Conservation (phyloP, 2,113 vertebrate genomes). For the Boulengeromyrus knoepffleri region DNA sequence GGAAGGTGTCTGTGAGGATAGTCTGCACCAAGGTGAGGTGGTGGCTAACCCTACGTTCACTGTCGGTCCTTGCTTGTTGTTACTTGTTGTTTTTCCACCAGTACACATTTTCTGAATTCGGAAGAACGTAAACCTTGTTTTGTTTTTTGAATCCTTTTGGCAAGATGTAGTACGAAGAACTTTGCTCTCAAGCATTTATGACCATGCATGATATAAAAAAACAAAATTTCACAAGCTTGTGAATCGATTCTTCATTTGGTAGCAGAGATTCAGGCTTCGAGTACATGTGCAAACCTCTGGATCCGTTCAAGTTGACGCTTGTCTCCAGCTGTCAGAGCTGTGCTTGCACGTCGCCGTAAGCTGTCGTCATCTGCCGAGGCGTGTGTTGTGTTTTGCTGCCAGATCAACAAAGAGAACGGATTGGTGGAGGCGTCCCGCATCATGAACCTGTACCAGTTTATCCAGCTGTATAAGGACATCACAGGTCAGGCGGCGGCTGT, state of each 20-base stretch:
- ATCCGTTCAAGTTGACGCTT: not conserved
- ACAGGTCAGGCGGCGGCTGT: slow-evolving; percentile 84
- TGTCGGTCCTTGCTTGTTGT: not conserved
- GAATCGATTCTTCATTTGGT: not conserved
- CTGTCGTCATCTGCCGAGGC: not conserved
- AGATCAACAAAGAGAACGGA: slow-evolving; percentile 92
- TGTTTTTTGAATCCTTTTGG: not conserved
- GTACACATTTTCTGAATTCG: not conserved
- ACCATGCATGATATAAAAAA: not conserved
- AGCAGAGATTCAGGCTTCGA: not conserved
- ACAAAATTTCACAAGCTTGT: not conserved
- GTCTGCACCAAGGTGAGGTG: slow-evolving; percentile 90
- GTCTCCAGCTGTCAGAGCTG: not conserved
- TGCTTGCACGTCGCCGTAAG: not conserved
- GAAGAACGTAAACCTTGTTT: no score
- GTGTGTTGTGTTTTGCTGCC: not conserved
- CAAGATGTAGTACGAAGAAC: not conserved
- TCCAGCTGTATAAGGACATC: slow-evolving; percentile 91
- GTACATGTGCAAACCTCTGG: not conserved
- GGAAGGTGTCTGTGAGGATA: slow-evolving; percentile 87
- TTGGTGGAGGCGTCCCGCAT: slow-evolving; percentile 86
- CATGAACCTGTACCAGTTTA: slow-evolving; percentile 97
- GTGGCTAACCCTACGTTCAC: not conserved
- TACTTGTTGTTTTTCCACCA: not conserved
- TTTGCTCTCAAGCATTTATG: not conserved